Evolutionary conservation across 2,113 vertebrate species (phyloP).

Genomic region (Heterochromis multidens): DNA sequence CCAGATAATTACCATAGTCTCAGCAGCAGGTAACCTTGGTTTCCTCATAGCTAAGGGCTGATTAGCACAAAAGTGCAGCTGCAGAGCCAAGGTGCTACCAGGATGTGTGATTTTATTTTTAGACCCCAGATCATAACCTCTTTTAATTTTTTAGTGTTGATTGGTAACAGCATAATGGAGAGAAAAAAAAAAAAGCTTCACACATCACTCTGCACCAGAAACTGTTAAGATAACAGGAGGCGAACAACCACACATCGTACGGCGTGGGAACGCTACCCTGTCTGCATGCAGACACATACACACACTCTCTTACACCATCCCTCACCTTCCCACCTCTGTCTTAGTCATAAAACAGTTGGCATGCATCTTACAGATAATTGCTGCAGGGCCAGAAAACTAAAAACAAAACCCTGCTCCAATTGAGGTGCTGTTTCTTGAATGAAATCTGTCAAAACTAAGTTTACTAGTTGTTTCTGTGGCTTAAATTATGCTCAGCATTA

Average conservation of each 20-base stretch:
- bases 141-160: slow-evolving; percentile 34
- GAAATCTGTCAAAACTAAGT: not conserved
- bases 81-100: slow-evolving; percentile 24
- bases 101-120: slow-evolving; percentile 32
- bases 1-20: slow-evolving; percentile 48
- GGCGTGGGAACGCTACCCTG: not conserved
- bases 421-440: not conserved
- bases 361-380: not conserved
- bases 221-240: not conserved
- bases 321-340: not conserved
- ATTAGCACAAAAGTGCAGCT: slow-evolving; percentile 57
- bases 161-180: slow-evolving; percentile 9
- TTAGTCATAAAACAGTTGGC: not conserved
- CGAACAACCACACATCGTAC: not conserved
- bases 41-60: slow-evolving; percentile 43
- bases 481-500: not conserved
- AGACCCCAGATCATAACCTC: slow-evolving; percentile 35
- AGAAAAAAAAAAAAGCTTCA: not conserved
- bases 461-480: not conserved
- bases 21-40: slow-evolving; percentile 63
- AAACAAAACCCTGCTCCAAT: not conserved
- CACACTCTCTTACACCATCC: not conserved
- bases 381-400: not conserved
- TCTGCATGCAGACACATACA: not conserved
- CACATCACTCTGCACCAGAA: not conserved